Conservation (phyloP, 2,888 invertebrate species). For the Eristalis arbustorum region DNA sequence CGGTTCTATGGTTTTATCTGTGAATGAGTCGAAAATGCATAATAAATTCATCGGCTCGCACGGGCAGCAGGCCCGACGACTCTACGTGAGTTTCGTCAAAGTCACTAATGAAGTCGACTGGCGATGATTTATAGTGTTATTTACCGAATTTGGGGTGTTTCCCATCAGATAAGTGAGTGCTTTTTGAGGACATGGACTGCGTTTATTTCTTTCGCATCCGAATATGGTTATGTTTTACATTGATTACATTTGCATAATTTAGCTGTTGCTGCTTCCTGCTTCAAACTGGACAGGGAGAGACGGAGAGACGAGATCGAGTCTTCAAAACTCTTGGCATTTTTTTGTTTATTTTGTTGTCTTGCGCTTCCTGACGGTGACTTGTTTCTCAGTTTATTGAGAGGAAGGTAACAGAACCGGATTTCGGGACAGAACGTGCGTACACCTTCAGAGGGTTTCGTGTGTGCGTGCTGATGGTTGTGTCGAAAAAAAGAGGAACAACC, state of each 20-base stretch:
- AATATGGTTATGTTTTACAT: not conserved
- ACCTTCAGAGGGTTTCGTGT: not conserved
- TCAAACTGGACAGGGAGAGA: not conserved
- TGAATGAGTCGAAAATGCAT: not conserved
- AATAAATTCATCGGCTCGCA: not conserved
- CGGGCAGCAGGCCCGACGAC: not conserved
- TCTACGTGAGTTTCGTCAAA: not conserved
- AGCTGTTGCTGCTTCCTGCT: conserved; percentile 11
- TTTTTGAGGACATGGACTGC: not conserved
- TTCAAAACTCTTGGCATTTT: not conserved
- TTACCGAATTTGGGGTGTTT: conserved; percentile 29
- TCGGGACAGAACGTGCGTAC: not conserved
- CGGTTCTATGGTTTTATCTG: not conserved
- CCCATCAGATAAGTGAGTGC: conserved; percentile 5
- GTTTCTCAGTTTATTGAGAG: not conserved
- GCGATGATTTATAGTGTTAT: conserved; percentile 35
- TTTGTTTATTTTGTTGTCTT: not conserved
- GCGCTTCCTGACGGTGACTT: not conserved
- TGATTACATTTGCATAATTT: conserved; percentile 14
- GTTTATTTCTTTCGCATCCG: not conserved
- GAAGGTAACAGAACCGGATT: not conserved
- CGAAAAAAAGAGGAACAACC: not conserved
- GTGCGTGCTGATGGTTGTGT: not conserved
- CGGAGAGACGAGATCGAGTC: not conserved
- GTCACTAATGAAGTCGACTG: conserved; percentile 31